Base-by-base conservation (phyloP, 2,797 vertebrate species). In the Pempheris klunzingeri region DNA sequence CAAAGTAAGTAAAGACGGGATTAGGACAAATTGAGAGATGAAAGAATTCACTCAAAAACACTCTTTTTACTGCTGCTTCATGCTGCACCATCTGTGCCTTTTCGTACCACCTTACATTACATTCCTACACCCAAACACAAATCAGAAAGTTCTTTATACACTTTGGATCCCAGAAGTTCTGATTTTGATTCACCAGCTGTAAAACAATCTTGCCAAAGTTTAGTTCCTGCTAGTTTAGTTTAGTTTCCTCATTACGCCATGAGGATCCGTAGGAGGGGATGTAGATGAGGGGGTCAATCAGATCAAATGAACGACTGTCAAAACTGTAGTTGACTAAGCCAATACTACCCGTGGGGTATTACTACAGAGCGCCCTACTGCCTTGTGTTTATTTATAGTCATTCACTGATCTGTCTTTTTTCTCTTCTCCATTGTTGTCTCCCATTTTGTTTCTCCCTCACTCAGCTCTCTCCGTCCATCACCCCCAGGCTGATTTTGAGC, bases 401-500 rank as follows among this genome's bases (percentile, higher is more conserved):
- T 12, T 28, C 2, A n/a, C 1, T 3, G 20, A 53, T 60, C 55
- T 41, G 5, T 30, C 13, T 44, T 17, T 43, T 12, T 12, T 2
- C 12, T 49, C 15, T 10, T 10, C 20, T 15, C 24, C 10, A 44
- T 20, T 14, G 7, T 18, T 55, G 22, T n/a, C 34, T 47, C 24
- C 30, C 1, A 32, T 24, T 38, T 14, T 47, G 22, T 58, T 22
- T n/a, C 54, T 38, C 59, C 44, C 24, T 59, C 36, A 17, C 55
- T 55, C 26, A 75, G 30, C 44, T 66, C 49, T 44, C 54, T 50
- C 22, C 12, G 52, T 34, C 11, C 54, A 32, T 39, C 55, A 26
- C 47, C 54, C 50, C 39, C 1, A 55, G 24, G 11, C 17, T 54
- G 52, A 71, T 46, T 68, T 32, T 49, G 17, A 69, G 44, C 66